Evolutionary conservation across 1,140 invertebrate genomes (phyloP).

Genomic region (Subanguina moxae): DNA sequence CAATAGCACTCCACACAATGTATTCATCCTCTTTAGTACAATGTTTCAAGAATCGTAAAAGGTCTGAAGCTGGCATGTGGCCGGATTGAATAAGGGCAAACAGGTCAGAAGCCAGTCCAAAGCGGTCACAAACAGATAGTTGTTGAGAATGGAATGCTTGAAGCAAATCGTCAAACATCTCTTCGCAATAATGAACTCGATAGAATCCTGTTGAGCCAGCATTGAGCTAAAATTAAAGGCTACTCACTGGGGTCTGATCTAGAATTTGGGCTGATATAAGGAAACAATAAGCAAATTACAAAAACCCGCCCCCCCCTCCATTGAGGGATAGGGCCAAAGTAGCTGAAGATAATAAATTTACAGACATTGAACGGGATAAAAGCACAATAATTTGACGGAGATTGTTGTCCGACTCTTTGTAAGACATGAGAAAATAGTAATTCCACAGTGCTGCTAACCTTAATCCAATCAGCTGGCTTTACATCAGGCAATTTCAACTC

Average conservation of each 20-base stretch:
- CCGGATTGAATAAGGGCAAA: slow-evolving; percentile 71
- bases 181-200: slow-evolving; percentile 77
- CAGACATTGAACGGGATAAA: no score
- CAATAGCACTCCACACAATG: slow-evolving; percentile 53
- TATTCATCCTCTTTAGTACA: slow-evolving; percentile 51
- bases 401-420: slow-evolving; percentile 58
- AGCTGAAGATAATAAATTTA: no score
- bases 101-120: slow-evolving; percentile 83
- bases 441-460: slow-evolving; percentile 65
- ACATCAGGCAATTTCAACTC: slow-evolving; percentile 68
- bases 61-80: slow-evolving; percentile 39
- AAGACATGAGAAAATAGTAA: slow-evolving; percentile 7
- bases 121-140: slow-evolving; percentile 80
- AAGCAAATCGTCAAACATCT: slow-evolving; percentile 74
- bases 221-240: slow-evolving; percentile 60
- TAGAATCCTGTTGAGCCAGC: slow-evolving; percentile 62
- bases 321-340: no score
- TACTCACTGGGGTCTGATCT: no score
- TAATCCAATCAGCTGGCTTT: slow-evolving; percentile 75
- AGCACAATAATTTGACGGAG: no score
- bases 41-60: slow-evolving; percentile 45
- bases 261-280: no score
- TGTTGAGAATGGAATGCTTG: slow-evolving; percentile 73
- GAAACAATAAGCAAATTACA: no score
- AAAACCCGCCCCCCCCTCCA: no score